Conservation (phyloP, 2,888 invertebrate genomes). For the Andrena haemorrhoa region DNA sequence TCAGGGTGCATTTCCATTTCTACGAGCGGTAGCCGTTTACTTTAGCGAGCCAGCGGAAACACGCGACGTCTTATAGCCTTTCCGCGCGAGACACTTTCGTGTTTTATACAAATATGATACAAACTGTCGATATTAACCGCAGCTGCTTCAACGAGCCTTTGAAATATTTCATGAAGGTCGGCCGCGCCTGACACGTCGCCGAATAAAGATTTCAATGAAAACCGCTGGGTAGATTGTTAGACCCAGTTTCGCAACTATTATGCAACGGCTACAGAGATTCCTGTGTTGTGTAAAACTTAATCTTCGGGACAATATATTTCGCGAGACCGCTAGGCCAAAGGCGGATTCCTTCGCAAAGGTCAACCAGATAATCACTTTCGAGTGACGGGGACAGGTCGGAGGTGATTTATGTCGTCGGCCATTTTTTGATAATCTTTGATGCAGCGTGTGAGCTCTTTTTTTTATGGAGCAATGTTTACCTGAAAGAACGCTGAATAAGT, state of each 20-base stretch:
- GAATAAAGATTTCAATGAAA: conserved; percentile 49
- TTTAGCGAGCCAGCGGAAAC: too few relatives aligned
- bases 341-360: conserved; percentile 38
- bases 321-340: conserved; percentile 33
- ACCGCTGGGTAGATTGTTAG: conserved; percentile 2
- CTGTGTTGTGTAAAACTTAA: conserved; percentile 14
- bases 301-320: conserved; percentile 25
- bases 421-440: conserved; percentile 5
- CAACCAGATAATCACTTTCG: conserved; percentile 43
- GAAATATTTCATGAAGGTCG: conserved; percentile 45
- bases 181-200: conserved; percentile 27
- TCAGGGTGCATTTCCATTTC: conserved; percentile 1
- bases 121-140: conserved; percentile 34
- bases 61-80: too few relatives aligned
- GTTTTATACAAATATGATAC: background rate
- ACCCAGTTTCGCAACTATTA: conserved; percentile 61
- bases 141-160: conserved; percentile 20
- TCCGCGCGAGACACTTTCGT: too few relatives aligned
- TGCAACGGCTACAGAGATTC: conserved; percentile 25
- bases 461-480: background rate
- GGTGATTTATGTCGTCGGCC: conserved; percentile 19
- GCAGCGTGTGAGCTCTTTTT: background rate
- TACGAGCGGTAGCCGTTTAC: background rate
- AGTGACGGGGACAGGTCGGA: conserved; percentile 4
- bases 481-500: too few relatives aligned